Evolutionary conservation across 2,113 vertebrate species (phyloP).

Genomic region (Salvelinus sp.): DNA sequence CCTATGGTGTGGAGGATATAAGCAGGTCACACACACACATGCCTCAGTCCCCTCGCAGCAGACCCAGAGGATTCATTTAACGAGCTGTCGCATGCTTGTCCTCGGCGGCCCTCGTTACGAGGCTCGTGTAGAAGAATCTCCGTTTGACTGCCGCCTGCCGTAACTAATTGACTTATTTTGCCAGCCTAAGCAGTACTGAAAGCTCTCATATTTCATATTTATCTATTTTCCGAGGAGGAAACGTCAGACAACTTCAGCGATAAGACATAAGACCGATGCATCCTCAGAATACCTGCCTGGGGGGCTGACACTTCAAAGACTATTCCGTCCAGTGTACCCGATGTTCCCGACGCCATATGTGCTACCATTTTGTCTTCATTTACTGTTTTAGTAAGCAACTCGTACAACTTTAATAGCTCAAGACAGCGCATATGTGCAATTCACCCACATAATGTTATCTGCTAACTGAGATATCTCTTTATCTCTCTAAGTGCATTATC

Average conservation of each 20-base stretch:
- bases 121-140: slow-evolving; percentile 69
- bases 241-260: slow-evolving; percentile 56
- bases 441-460: slow-evolving; percentile 17
- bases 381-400: neutral
- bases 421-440: neutral
- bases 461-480: slow-evolving; percentile 32
- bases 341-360: neutral
- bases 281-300: neutral
- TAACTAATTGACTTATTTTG: slow-evolving; percentile 75
- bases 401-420: neutral
- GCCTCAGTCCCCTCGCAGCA: slow-evolving; percentile 66
- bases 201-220: slow-evolving; percentile 72
- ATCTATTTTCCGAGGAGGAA: slow-evolving; percentile 50
- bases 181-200: slow-evolving; percentile 68
- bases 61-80: slow-evolving; percentile 75
- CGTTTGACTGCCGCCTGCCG: slow-evolving; percentile 70
- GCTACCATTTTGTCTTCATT: slow-evolving; percentile 11
- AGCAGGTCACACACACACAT: slow-evolving; percentile 67
- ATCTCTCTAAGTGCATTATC: slow-evolving; percentile 33
- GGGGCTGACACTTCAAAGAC: slow-evolving; percentile 11
- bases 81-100: slow-evolving; percentile 71
- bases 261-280: slow-evolving; percentile 14
- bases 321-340: neutral
- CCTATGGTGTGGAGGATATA: slow-evolving; percentile 64
- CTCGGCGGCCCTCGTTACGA: slow-evolving; percentile 70